A percentile compares a stretch with the other conserved stretches of the same genome.
Conservation (phyloP, 1,140 invertebrate genomes). For the Drosophila equinoxialis region DNA sequence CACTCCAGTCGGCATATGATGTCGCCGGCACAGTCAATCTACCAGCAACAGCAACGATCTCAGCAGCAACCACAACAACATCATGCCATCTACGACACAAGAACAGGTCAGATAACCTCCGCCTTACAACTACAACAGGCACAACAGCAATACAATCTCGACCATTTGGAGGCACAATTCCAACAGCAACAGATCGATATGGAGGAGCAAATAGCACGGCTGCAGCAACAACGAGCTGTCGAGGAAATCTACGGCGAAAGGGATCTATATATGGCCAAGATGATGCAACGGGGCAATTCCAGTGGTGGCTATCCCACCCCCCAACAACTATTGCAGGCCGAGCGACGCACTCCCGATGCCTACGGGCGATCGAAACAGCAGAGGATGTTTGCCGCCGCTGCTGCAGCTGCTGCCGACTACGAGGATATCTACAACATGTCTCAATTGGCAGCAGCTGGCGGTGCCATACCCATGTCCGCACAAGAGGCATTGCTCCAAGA, state of each 20-base stretch:
- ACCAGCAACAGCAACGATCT: slow-evolving; percentile 76
- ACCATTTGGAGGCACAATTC: slow-evolving; percentile 76
- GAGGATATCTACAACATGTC: slow-evolving; percentile 89
- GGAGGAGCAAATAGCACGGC: slow-evolving; percentile 74
- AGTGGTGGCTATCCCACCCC: slow-evolving; percentile 54
- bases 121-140: slow-evolving; percentile 70
- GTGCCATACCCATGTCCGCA: slow-evolving; percentile 39
- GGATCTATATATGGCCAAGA: slow-evolving; percentile 79
- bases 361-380: slow-evolving; percentile 88
- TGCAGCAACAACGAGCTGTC: slow-evolving; percentile 70
- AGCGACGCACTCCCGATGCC: slow-evolving; percentile 91
- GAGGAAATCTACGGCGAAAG: slow-evolving; percentile 80
- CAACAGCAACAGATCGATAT: slow-evolving; percentile 78
- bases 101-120: slow-evolving; percentile 77
- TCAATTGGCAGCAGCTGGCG: slow-evolving; percentile 48
- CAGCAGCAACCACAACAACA: slow-evolving; percentile 75
- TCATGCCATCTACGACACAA: slow-evolving; percentile 80
- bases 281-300: slow-evolving; percentile 69
- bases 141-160: slow-evolving; percentile 73
- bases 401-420: slow-evolving; percentile 86
- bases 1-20: slow-evolving; percentile 65
- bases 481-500: slow-evolving; percentile 76
- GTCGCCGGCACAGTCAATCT: slow-evolving; percentile 82
- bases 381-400: slow-evolving; percentile 81
- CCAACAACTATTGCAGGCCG: slow-evolving; percentile 75